These are phyloP conservation scores for Bombycilla garrulus DNA, from an alignment of 2,113 vertebrate species.

Conservation along the genomic window DNA sequence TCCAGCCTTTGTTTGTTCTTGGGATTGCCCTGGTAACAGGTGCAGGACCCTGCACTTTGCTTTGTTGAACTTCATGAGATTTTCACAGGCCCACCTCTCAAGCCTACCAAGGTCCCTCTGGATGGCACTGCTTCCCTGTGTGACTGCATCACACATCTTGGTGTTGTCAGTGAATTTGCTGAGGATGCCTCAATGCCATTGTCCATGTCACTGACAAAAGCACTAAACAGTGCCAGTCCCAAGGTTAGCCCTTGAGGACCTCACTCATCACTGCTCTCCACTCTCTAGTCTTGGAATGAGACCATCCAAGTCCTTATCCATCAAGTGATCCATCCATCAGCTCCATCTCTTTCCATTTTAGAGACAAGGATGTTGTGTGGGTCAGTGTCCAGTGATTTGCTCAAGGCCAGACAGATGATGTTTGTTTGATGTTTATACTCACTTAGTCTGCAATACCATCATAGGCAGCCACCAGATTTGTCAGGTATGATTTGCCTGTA, in stretches of 20 bases:
- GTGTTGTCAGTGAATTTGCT: background rate
- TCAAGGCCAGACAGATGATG: background rate
- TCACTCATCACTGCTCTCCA: background rate
- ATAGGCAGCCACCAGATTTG: background rate
- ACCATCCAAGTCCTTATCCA: no score
- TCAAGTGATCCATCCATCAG: no score
- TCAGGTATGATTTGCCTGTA: background rate
- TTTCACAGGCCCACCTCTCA: no score
- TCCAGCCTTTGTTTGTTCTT: background rate
- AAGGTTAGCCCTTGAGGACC: no score
- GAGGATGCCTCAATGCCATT: no score
- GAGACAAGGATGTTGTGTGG: background rate
- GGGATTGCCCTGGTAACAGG: background rate
- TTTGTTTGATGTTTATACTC: no score
- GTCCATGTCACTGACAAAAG: background rate
- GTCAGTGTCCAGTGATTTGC: background rate
- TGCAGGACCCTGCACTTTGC: background rate
- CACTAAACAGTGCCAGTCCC: background rate
- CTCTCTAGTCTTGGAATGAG: background rate
- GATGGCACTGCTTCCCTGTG: fast-evolving
- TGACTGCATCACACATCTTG: no score
- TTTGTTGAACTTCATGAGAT: background rate
- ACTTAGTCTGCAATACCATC: no score
- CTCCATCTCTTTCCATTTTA: background rate
- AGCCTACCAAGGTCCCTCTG: background rate